Evolutionary conservation across 2,888 invertebrate species (phyloP), one percentile per base, ranked within the genome.

Genomic region (Dasypolia templi): DNA sequence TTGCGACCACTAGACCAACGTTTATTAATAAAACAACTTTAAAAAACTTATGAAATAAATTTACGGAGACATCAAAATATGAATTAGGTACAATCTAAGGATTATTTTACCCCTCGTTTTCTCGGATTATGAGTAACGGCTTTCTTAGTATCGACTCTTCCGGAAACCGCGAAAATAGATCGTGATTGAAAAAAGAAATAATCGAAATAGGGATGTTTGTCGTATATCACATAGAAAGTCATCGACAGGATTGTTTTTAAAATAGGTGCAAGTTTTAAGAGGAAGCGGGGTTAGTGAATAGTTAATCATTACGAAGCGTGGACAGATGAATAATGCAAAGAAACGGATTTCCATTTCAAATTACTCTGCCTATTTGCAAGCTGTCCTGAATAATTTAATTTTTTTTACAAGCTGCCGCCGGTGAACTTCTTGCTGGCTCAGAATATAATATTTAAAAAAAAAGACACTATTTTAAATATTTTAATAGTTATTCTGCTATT

Each of bases 201-300:
- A 77, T 76, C 35, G 59, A 72, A 73, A 70, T 73, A 67, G 61
- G 70, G 44, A 71, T 55, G 64, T 65, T 67, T 72, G 42, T 81
- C 66, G 0, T 72, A 75, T 75, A 73, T 75, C 55, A 72, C 53
- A 53, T 1, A 4, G 14, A 58, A 55, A 66, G 59, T 32, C 56
- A 83, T 86, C 66, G 78, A 73, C 78, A 79, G 66, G 53, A 62
- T 53, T 78, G 79, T 74, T 79, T 70, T 74, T 71, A 53, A 56
- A 71, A 73, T 9, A 3, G 14, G 11, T 6, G 2, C 53, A 83
- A 77, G 69, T 74, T 35, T 63, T 6, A 55, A 55, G 75, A 61
- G 19, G 14, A 19, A 63, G 81, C 72, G 81, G 6, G 9, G 39
- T 39, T 39, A 3, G 39, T 0, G 0, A 35, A 35, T 5, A 35